These are phyloP conservation scores for Hystrix cristata DNA, from an alignment of 2,113 vertebrate genomes.

Conservation along the genomic window DNA sequence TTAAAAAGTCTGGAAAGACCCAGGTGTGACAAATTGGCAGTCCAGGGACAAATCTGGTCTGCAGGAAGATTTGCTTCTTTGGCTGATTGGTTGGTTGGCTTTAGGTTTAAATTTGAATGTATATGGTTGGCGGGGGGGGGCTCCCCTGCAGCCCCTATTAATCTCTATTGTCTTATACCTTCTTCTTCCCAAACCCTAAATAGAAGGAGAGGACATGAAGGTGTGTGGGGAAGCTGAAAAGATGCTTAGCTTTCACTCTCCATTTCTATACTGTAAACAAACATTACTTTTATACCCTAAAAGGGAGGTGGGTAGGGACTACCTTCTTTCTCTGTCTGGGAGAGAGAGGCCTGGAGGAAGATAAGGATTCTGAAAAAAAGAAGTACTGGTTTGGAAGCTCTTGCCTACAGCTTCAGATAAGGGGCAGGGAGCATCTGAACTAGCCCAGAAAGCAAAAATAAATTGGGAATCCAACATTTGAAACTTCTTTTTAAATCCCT, in stretches of 20 bases:
- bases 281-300: constrained; percentile 26
- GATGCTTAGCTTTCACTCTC: not conserved
- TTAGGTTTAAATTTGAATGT: constrained; percentile 49
- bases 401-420: not conserved
- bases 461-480: not conserved
- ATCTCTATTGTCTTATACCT: not conserved
- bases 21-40: not conserved
- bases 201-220: not conserved
- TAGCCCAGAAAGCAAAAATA: not conserved
- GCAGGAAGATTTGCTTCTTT: not conserved
- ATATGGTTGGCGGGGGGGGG: not conserved
- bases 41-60: not conserved
- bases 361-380: not conserved
- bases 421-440: not conserved
- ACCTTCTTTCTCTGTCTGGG: not conserved
- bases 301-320: not conserved
- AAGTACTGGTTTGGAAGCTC: not conserved
- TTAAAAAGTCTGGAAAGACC: constrained; percentile 26
- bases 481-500: constrained; percentile 5
- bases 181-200: not conserved
- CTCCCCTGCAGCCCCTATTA: not conserved
- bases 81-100: not conserved
- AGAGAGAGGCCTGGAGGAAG: not conserved
- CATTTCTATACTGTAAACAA: constrained; percentile 21
- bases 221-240: not conserved